These are phyloP conservation scores for Epinephelus awoara DNA, from an alignment of 2,797 vertebrate genomes.

Conservation along the genomic window DNA sequence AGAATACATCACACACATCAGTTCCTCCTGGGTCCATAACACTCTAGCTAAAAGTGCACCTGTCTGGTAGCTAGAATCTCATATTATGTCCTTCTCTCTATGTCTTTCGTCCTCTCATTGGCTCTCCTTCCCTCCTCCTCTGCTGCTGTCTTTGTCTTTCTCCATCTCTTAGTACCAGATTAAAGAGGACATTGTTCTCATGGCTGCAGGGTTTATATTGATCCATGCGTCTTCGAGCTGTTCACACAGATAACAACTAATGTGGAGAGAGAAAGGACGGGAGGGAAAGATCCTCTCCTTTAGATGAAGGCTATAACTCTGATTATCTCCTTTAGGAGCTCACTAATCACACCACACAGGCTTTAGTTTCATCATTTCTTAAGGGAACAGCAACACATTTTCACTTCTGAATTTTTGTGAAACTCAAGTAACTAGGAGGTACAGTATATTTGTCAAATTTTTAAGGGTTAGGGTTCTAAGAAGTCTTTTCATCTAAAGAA, in stretches of 20 bases:
- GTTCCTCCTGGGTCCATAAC: not conserved
- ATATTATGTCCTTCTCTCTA: not conserved
- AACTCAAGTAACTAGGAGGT: not conserved
- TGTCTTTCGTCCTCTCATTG: not conserved
- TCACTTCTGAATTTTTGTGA: not conserved
- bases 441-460: not conserved
- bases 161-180: conserved; percentile 19
- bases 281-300: not conserved
- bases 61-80: not conserved
- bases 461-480: too few relatives aligned
- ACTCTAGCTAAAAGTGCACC: not conserved
- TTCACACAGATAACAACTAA: conserved; percentile 28
- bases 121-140: not conserved
- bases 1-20: too few relatives aligned
- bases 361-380: not conserved
- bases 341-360: not conserved
- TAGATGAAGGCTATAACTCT: conserved; percentile 19
- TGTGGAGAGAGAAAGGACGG: not conserved
- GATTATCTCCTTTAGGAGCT: not conserved
- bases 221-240: conserved; percentile 24
- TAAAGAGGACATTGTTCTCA: conserved; percentile 27
- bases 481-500: too few relatives aligned
- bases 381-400: not conserved
- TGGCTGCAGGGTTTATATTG: conserved; percentile 31
- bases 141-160: conserved; percentile 4